Evolutionary conservation across 2,113 vertebrate species (phyloP).

Genomic region (Ursus arctos): DNA sequence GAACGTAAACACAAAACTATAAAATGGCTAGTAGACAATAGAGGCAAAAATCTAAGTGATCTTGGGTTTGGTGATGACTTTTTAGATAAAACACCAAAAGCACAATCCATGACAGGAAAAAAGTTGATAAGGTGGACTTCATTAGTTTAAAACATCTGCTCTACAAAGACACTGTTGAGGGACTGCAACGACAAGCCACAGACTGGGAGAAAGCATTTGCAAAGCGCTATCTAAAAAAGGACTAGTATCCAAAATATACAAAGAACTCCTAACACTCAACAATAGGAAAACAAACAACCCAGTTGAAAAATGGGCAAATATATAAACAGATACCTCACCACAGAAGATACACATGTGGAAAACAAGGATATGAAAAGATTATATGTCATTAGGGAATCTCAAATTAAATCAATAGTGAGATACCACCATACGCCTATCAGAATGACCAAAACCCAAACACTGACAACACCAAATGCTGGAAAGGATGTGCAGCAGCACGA

Average conservation of each 20-base stretch:
- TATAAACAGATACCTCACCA: background rate
- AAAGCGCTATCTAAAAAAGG: background rate
- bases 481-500: background rate
- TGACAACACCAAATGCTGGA: background rate
- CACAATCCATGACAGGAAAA: background rate
- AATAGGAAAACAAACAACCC: background rate
- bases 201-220: background rate
- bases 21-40: background rate
- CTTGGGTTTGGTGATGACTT: background rate
- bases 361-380: background rate
- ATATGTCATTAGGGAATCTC: background rate
- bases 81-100: background rate
- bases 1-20: conserved; percentile 6
- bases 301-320: conserved; percentile 21
- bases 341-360: background rate
- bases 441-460: background rate
- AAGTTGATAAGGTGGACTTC: background rate
- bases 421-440: background rate
- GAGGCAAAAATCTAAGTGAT: background rate
- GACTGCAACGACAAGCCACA: background rate
- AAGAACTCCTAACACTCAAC: background rate
- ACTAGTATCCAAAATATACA: background rate
- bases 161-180: background rate
- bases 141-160: conserved; percentile 30
- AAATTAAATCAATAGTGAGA: background rate